phyloP scores from a whole-genome alignment of 2,113 vertebrate genomes.

The Sinocyclocheilus anshuiensis region DNA sequence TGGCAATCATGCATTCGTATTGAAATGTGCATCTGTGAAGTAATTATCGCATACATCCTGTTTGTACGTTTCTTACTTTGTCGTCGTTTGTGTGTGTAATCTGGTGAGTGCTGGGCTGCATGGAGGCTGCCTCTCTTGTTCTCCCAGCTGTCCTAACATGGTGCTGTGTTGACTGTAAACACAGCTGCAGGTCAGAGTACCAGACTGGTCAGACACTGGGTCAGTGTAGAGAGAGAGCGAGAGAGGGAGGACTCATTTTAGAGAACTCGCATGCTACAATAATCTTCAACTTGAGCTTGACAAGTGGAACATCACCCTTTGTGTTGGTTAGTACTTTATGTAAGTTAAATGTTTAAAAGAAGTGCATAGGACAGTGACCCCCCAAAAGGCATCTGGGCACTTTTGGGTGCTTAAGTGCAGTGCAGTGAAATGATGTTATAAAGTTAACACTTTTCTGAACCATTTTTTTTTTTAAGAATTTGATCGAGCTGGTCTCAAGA shows the following conservation, averaged over 20 bases:
- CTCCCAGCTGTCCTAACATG: conserved; percentile 81
- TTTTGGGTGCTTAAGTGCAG: not conserved
- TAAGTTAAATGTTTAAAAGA: not conserved
- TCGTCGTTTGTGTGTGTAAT: conserved; percentile 53
- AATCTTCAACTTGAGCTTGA: not conserved
- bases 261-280: not conserved
- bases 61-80: not conserved
- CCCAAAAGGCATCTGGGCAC: not conserved
- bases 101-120: conserved; percentile 53
- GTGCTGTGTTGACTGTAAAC: conserved; percentile 80
- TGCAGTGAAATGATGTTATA: not conserved
- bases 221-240: conserved; percentile 9
- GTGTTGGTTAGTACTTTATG: not conserved
- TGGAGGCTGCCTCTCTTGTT: conserved; percentile 74
- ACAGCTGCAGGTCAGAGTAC: conserved; percentile 81
- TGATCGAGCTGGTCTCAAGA: too few species aligned
- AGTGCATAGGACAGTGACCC: not conserved
- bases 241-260: not conserved
- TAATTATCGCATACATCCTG: conserved; percentile 24
- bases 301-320: not conserved
- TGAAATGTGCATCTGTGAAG: conserved; percentile 31
- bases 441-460: not conserved
- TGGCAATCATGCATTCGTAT: not conserved
- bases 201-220: conserved; percentile 69
- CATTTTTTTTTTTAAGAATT: not conserved